phyloP scores from a whole-genome alignment of 2,888 invertebrate genomes.

The Pollenia griseotomentosa region DNA sequence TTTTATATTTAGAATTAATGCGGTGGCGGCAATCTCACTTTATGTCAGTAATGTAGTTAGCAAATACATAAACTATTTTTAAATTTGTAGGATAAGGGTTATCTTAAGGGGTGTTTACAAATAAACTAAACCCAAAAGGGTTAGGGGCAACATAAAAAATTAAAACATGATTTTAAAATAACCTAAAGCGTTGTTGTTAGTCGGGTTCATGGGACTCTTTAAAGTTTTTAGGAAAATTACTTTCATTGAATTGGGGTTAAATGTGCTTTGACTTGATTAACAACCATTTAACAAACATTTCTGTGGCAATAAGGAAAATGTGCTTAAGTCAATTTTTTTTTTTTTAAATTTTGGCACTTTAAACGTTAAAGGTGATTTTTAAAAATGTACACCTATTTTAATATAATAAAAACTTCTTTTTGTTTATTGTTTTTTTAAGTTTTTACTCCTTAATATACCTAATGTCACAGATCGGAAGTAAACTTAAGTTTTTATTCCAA shows the following conservation, averaged over 20 bases:
- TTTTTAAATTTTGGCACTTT: too few species aligned
- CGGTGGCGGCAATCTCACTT: constrained; percentile 9
- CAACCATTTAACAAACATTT: too few species aligned
- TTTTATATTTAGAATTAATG: constrained; percentile 22
- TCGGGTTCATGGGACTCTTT: neutral
- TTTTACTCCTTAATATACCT: too few species aligned
- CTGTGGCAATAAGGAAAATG: too few species aligned
- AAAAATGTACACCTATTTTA: too few species aligned
- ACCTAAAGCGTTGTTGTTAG: constrained; percentile 24
- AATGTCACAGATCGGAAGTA: too few species aligned
- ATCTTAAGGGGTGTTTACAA: neutral
- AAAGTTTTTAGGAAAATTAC: neutral
- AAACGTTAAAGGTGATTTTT: too few species aligned
- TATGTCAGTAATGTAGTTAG: constrained; percentile 16
- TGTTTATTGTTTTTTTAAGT: too few species aligned
- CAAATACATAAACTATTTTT: neutral
- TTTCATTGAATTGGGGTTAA: neutral
- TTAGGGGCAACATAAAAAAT: neutral
- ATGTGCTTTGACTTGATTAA: too few species aligned
- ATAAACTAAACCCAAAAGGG: neutral
- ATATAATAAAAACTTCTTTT: too few species aligned
- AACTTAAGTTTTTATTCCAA: too few species aligned
- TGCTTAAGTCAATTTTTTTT: too few species aligned
- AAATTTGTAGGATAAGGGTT: neutral
- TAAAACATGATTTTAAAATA: constrained; percentile 28